Base-by-base conservation (phyloP, 2,797 vertebrate species). In the Coregonus ussuriensis region DNA sequence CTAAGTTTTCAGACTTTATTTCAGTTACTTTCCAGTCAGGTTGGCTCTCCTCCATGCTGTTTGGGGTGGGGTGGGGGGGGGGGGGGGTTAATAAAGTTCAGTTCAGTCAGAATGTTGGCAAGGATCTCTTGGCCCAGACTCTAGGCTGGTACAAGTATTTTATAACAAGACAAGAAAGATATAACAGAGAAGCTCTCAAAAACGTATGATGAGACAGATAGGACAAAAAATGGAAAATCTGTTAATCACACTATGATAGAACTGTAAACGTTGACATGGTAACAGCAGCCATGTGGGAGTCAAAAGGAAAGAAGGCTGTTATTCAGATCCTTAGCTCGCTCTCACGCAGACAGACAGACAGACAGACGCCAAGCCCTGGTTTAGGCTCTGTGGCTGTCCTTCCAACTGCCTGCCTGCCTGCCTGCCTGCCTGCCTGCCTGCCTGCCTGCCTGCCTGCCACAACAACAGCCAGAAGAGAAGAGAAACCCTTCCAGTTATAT, bases 401-500 rank as follows among this genome's bases (percentile, higher is more conserved):
- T 75, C 72, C 73, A 53, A 71, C 80, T 31, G 73, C 52, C 53
- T 33, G 68, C 75, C 53, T 33, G 68, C 75, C 74, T 4, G 18
- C 51, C 56, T 25, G 25, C 25, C 25, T 25, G 25, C 25, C 25
- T 25, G 25, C 25, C 25, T 25, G 25, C 25, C 25, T 25, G 25
- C 25, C 25, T 25, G 25, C 25, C 80, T 31, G 73, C 52, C 53
- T 33, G 68, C 75, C 74, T 4, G 18, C 51, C 56, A 14, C 25
- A 31, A 72, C 70, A 78, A 56, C 56, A 31, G 18, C 37, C 77
- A 81, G 29, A 33, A 67, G 65, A 33, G 29, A 66, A 62, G 6
- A 56, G 9, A 56, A 25, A 25, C 21, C 7, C 68, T 68, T 54
- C 29, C 56, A 18, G 63, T 84, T 81, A 82, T 86, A 86, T 82